phyloP scores from a whole-genome alignment of 2,113 vertebrate species.

The Hippoglossus stenolepis region DNA sequence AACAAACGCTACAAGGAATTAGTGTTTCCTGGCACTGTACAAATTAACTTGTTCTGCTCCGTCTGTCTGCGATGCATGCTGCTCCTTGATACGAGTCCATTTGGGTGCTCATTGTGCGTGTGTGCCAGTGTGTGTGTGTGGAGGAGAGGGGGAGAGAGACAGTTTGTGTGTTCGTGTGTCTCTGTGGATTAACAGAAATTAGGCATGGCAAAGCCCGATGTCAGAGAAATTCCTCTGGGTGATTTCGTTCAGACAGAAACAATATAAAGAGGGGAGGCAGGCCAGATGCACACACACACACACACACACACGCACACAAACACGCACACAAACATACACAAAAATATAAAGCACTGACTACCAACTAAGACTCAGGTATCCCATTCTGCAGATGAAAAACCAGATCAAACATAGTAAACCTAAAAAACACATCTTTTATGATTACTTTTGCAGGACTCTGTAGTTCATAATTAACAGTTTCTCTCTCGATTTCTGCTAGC shows the following conservation, averaged over 20 bases:
- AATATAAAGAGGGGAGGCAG: slow-evolving; percentile 25
- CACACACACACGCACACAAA: not conserved
- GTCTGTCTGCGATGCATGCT: slow-evolving; percentile 52
- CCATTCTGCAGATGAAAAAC: not conserved
- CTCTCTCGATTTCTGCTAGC: not conserved
- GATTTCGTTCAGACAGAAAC: slow-evolving; percentile 46
- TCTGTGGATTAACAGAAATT: slow-evolving; percentile 57
- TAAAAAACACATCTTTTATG: not conserved
- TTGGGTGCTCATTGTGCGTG: slow-evolving; percentile 16
- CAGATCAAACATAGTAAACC: not conserved
- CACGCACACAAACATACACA: not conserved
- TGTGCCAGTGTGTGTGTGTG: slow-evolving; percentile 4
- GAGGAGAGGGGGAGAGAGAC: not conserved
- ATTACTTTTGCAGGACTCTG: not conserved
- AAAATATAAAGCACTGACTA: not conserved
- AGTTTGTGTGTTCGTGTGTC: slow-evolving; percentile 3
- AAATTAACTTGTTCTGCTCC: slow-evolving; percentile 69
- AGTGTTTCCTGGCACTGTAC: slow-evolving; percentile 61
- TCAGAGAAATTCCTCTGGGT: slow-evolving; percentile 55
- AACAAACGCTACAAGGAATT: slow-evolving; percentile 66
- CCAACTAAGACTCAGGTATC: not conserved
- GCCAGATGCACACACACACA: slow-evolving; percentile 15
- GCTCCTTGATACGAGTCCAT: slow-evolving; percentile 50
- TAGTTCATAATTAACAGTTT: not conserved
- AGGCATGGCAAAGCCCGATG: slow-evolving; percentile 40